phyloP scores from a whole-genome alignment of 2,888 invertebrate species.

The Myopa testacea region DNA sequence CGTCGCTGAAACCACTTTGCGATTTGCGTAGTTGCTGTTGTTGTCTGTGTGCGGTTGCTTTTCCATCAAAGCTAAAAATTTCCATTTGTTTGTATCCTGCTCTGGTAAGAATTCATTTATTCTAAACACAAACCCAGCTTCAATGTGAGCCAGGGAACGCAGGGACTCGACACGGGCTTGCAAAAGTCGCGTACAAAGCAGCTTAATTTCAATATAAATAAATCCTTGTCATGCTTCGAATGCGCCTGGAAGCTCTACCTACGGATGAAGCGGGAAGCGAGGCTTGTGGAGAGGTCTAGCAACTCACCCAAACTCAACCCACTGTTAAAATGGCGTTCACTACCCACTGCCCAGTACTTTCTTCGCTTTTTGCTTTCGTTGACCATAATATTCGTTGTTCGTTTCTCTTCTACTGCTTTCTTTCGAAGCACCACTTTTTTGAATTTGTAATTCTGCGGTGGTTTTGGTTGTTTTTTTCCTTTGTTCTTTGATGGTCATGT shows the following conservation, averaged over 20 bases:
- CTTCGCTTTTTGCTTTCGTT: slow-evolving; percentile 10
- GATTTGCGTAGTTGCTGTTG: not conserved
- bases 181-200: slow-evolving; percentile 10
- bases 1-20: slow-evolving; percentile 1
- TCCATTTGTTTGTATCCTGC: slow-evolving; percentile 21
- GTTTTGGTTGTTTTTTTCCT: slow-evolving; percentile 10
- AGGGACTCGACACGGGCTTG: not conserved
- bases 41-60: slow-evolving; percentile 6
- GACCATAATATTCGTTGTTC: not conserved
- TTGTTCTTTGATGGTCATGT: slow-evolving; percentile 13
- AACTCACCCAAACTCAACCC: not conserved
- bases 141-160: not conserved
- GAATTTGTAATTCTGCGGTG: not conserved
- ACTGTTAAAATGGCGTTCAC: not conserved
- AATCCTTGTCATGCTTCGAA: slow-evolving; percentile 33
- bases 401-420: not conserved
- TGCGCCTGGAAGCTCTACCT: not conserved
- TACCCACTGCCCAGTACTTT: not conserved
- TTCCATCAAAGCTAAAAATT: slow-evolving; percentile 24
- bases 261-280: not conserved
- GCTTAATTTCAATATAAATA: slow-evolving; percentile 36
- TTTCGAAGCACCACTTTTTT: not conserved
- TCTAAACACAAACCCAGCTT: slow-evolving; percentile 26
- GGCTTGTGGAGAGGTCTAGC: not conserved
- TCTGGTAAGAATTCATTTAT: slow-evolving; percentile 27